Base-by-base conservation (phyloP, 2,888 invertebrate genomes). In the Gymnosoma rotundatum region DNA sequence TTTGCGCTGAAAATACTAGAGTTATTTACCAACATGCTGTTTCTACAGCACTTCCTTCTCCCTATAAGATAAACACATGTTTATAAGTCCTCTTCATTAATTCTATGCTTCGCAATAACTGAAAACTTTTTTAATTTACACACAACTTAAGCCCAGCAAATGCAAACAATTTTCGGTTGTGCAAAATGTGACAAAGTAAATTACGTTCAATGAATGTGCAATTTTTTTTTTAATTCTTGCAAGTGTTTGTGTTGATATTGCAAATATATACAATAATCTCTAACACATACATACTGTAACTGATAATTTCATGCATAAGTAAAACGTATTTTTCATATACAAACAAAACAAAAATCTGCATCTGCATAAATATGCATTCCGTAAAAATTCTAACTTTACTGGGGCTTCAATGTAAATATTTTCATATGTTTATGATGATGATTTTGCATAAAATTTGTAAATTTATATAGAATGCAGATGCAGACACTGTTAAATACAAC, bases 321-420 rank as follows among this genome's bases (percentile, higher is more conserved):
- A 12, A 42, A 42, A 12, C 12, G 2, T 12, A 42, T 42, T 42
- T 42, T 12, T 42, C 7, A 42, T 42, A 42, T 42, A 12, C 42
- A 42, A 42, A 42, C 42, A 42, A 42, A 42, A 7, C 8, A 42
- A 42, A 12, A n/a, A 0, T 9, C 25, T 52, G n/a, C 25, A 45
- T 12, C 12, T 67, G 50, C 25, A 10, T 20, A 61, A 61, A 69
- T 78, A 69, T 32, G 32, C 32, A 32, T 78, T 61, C 32, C 61
- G 25, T 45, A 60, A 16, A 18, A 25, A 25, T 61, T 69, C 16
- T 16, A 16, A 42, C 42, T 45, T 61, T 69, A 61, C 61, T 69
- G 42, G 18, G 12, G 16, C n/a, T 58, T 12, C n/a, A 45, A 18
- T 32, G 54, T 25, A 12, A 50, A 32, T n/a, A 32, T 18, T 20